phyloP scores from a whole-genome alignment of 2,113 vertebrate genomes.

The Cebus imitator region DNA sequence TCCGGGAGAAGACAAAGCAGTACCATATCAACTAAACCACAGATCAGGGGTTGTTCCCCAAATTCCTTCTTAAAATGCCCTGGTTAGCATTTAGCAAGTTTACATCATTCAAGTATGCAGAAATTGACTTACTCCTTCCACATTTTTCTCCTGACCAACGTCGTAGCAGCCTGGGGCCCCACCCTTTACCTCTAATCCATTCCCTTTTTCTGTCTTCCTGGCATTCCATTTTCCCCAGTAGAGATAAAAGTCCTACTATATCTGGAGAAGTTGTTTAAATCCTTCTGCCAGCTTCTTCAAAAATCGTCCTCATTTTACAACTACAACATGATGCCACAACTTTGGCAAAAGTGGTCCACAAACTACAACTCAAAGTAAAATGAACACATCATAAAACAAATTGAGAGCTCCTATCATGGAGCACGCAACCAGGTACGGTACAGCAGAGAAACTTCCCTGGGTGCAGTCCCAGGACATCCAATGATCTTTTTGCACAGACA shows the following conservation, averaged over 20 bases:
- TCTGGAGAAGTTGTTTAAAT: background rate
- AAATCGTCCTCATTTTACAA: background rate
- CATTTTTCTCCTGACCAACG: background rate
- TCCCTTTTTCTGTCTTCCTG: background rate
- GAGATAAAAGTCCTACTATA: background rate
- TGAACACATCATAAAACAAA: background rate
- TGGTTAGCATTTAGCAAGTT: background rate
- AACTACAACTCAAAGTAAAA: background rate
- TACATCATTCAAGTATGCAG: background rate
- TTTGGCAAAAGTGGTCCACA: background rate
- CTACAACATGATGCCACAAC: background rate
- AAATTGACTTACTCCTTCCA: background rate
- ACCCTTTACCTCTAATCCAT: background rate
- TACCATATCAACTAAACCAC: rapidly evolving
- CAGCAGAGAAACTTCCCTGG: background rate
- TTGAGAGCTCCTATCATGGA: rapidly evolving
- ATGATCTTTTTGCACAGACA: background rate
- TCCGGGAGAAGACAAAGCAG: background rate
- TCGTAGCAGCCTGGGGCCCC: background rate
- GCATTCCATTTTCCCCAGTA: background rate
- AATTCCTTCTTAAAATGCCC: background rate
- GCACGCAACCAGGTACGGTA: rapidly evolving
- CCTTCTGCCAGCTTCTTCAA: background rate
- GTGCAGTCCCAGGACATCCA: background rate
- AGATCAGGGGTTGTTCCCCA: background rate